Evolutionary conservation across 2,797 vertebrate genomes (phyloP), one percentile per base, ranked within the genome.

Genomic region (Lepilemur ruficaudatus): DNA sequence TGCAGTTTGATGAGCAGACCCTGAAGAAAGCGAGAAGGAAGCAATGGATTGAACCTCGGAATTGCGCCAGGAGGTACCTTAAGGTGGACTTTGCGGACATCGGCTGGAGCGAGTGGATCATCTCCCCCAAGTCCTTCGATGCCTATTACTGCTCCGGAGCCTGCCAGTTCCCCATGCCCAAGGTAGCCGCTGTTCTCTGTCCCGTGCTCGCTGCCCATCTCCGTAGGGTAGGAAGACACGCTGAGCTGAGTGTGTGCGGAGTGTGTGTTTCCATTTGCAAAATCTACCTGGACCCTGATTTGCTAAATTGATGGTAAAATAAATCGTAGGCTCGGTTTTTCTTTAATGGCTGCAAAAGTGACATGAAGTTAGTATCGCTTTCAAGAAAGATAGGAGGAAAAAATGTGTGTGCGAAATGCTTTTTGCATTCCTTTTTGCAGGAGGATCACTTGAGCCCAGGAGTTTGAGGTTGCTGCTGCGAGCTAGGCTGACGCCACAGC

Each of bases 91-190:
- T 99, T 79, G 99, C 99, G 0, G 99, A 99, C 97, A 99, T 99
- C 4, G 99, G 99, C 88, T 99, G 99, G 99, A 99, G 99, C 0
- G 99, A 99, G 94, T 99, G 99, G 99, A 99, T 99, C 98, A 99
- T 99, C 98, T 99, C 99, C 0, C 99, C 99, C 0, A 99, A 99
- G 96, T 99, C 99, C 5, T 99, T 99, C 0, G 99, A 99, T 0
- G 99, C 99, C 23, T 99, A 99, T 98, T 99, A 99, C 94, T 99
- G 99, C 97, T 99, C 99, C 0, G 99, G 99, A 89, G 99, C 99
- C 63, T 99, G 99, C 98, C 99, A 99, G 50, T 99, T 99, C 98
- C 99, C 99, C 23, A 99, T 99, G 99, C 99, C 99, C 63, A 99
- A 99, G 99, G 99, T 99, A 98, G 5, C 82, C 43, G 43, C 96